Evolutionary conservation across 1,140 invertebrate genomes (phyloP), one percentile per base, ranked within the genome.

Genomic region (Aporrectodea caliginosa): DNA sequence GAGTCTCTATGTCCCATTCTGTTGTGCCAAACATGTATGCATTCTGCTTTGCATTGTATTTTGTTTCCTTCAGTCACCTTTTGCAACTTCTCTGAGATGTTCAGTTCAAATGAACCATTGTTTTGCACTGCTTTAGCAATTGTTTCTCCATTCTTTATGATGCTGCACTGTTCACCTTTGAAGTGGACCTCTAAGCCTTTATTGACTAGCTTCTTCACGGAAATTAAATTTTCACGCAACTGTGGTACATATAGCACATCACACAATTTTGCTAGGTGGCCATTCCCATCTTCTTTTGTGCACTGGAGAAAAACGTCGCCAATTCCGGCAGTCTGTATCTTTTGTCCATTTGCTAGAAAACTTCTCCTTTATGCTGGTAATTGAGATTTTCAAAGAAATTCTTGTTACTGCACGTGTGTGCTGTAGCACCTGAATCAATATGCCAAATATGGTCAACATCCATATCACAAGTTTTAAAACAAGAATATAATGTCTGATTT

Each of bases 191-290:
- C 35, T 14, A 31, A 14, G 6, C 71, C 71, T 27, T 79, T 77
- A 27, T n/a, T 29, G 14, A 35, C 31, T 6, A 35, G 33, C 22
- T 75, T n/a, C 78, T 35, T n/a, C 16, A 79, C 78, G 22, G 78
- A 79, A 27, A 79, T 78, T 27, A 79, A 43, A 78, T 79, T 76
- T n/a, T 6, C 27, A 16, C 33, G 35, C 78, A 79, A 27, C 30
- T 77, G 75, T 34, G 78, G 74, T 43, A 79, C 78, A 76, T 77
- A 68, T n/a, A 79, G 29, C 16, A 79, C 78, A 69, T 79, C 73
- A 58, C 35, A 27, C 31, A 79, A 6, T 58, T 33, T n/a, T n/a
- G n/a, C 75, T 16, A 31, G 30, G 6, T 16, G 2, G n/a, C 31
- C 31, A 1, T 30, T 12, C 34, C 34, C 2, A 22, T 32, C 32